Conservation (phyloP, 2,797 vertebrate species). For the Pangasius krempfi region DNA sequence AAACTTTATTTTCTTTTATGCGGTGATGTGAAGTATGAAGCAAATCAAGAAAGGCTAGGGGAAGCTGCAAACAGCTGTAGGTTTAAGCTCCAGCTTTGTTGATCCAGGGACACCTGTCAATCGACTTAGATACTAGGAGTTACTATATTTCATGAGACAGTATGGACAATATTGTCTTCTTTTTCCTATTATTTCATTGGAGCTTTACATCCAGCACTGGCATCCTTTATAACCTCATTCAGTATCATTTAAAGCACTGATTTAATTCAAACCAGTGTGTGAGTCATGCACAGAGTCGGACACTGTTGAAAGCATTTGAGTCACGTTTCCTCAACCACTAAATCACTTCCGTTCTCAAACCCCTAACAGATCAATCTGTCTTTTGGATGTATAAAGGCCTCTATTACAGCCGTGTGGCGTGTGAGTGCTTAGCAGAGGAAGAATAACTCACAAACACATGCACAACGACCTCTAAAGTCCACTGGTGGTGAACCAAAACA, state of each 20-base stretch:
- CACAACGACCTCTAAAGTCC: background rate
- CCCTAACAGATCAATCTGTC: background rate
- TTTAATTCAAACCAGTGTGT: background rate
- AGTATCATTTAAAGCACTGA: background rate
- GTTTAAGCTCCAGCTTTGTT: background rate
- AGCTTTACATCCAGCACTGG: background rate
- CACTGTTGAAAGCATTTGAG: background rate
- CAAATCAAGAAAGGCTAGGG: background rate
- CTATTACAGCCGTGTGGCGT: background rate
- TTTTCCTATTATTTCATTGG: background rate
- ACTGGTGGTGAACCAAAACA: background rate
- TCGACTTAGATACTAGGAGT: background rate
- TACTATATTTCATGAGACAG: background rate
- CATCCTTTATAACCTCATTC: background rate
- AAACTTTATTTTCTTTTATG: background rate
- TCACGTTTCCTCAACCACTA: conserved; percentile 7
- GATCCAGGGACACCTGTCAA: background rate
- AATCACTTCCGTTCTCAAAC: background rate
- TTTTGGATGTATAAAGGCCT: conserved; percentile 13
- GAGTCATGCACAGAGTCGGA: background rate
- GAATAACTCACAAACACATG: background rate
- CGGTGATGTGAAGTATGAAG: background rate
- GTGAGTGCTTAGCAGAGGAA: background rate
- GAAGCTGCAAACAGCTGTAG: background rate
- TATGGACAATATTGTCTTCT: background rate